These are phyloP conservation scores for Plutella xylostella DNA, from an alignment of 2,888 invertebrate genomes.

Conservation along the genomic window DNA sequence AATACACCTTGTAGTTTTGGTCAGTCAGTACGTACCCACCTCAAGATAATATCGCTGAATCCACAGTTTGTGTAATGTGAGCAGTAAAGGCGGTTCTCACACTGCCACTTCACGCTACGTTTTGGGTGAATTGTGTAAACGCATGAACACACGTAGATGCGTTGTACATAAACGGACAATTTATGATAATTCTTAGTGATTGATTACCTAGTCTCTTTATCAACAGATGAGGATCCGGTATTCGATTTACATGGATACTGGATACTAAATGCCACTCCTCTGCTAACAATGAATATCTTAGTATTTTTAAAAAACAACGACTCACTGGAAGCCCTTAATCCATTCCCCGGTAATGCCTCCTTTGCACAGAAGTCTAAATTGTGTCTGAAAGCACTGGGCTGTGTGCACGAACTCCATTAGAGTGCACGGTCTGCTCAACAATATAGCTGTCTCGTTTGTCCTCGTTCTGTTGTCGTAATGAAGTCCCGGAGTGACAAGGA, in stretches of 20 bases:
- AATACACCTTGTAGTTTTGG: too few species aligned
- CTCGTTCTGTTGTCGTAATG: conserved; percentile 25
- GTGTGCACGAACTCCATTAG: conserved; percentile 28
- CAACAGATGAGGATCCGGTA: not conserved
- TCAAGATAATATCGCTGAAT: too few species aligned
- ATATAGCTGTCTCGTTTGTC: conserved; percentile 29
- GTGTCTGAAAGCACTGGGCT: conserved; percentile 30
- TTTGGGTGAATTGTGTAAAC: too few species aligned
- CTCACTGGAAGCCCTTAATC: conserved; percentile 38
- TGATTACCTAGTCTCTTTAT: not conserved
- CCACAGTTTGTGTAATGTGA: too few species aligned
- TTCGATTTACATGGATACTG: not conserved
- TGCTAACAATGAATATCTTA: not conserved
- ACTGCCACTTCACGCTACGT: too few species aligned
- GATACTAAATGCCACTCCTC: not conserved
- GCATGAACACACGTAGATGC: not conserved
- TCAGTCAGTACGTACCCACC: too few species aligned
- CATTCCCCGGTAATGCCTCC: conserved; percentile 37
- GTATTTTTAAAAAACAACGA: not conserved
- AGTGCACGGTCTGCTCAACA: conserved; percentile 29
- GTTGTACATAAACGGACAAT: not conserved
- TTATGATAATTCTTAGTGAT: not conserved
- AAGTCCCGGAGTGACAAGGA: conserved; percentile 31
- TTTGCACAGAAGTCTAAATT: conserved; percentile 30
- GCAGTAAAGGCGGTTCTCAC: too few species aligned